Evolutionary conservation across 2,797 vertebrate genomes (phyloP), one percentile per base, ranked within the genome.

Genomic region (Clarias platycephalus): DNA sequence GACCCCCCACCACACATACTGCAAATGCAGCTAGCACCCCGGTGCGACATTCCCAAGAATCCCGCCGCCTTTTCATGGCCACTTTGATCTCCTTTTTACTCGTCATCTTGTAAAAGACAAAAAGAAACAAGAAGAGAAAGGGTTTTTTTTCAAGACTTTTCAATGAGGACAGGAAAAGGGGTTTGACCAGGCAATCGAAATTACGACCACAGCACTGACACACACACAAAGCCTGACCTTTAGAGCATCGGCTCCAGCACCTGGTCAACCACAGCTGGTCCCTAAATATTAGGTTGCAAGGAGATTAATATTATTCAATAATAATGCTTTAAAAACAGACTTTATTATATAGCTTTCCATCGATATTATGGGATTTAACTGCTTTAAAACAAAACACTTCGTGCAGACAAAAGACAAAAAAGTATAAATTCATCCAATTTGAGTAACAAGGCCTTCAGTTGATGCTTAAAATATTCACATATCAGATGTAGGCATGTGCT

Each of bases 41-140:
- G 87, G 91, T 93, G 92, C 84, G 91, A 94, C 91, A 93, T 94
- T 94, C 92, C 93, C 88, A 87, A 88, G 89, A 89, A 88, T 93
- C 91, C 91, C 90, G 90, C 81, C 90, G 91, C 90, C 92, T 91
- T 92, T 94, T 94, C 91, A 91, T 90, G 86, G 90, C 85, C 89
- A 93, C 92, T 94, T 94, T 94, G 93, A 95, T 93, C 90, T 92
- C 90, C 90, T 91, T 93, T 88, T 95, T 92, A 93, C 92, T 91
- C 92, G 90, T 90, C 89, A 89, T 92, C 92, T 92, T 93, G 92
- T 92, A 93, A 93, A 94, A 93, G 86, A 90, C 71, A 84, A 87
- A 86, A 88, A 66, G 84, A 87, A 83, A 82, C 80, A 76, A 88
- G 84, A 91, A 89, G 89, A 76, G 87, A 77, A 77, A 90, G 86